phyloP scores from a whole-genome alignment of 1,140 invertebrate genomes.

The Maconellicoccus hirsutus region DNA sequence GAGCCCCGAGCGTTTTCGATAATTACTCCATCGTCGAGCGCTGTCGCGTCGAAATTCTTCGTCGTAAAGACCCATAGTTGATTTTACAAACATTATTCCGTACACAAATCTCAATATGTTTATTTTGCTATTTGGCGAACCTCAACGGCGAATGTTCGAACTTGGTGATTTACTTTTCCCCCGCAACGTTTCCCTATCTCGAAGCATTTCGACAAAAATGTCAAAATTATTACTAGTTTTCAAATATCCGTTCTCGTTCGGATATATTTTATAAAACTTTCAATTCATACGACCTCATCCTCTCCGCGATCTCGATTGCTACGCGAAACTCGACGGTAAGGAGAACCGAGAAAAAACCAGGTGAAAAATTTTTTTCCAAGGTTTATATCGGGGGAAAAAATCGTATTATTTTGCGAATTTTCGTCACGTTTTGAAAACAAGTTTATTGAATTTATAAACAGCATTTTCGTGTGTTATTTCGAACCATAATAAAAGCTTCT shows the following conservation, averaged over 20 bases:
- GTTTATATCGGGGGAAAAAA: background rate
- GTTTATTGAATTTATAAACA: background rate
- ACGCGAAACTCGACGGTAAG: background rate
- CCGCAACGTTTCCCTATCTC: background rate
- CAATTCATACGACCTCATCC: background rate
- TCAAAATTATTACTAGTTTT: background rate
- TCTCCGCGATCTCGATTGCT: background rate
- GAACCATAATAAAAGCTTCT: background rate
- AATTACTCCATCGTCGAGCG: no score
- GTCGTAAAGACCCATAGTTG: no score
- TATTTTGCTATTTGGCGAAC: no score
- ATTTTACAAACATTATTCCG: no score
- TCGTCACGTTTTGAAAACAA: background rate
- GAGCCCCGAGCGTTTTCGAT: no score
- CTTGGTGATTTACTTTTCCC: background rate
- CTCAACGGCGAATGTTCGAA: no score
- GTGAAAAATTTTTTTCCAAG: background rate
- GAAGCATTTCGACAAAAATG: background rate
- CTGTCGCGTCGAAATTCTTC: no score
- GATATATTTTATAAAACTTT: background rate
- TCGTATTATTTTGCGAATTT: slow-evolving; percentile 1
- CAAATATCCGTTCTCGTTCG: background rate
- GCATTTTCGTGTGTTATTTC: slow-evolving; percentile 3
- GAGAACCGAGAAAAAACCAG: background rate
- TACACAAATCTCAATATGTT: no score